Base-by-base conservation (phyloP, 2,113 vertebrate species). In the Hippoglossus stenolepis region DNA sequence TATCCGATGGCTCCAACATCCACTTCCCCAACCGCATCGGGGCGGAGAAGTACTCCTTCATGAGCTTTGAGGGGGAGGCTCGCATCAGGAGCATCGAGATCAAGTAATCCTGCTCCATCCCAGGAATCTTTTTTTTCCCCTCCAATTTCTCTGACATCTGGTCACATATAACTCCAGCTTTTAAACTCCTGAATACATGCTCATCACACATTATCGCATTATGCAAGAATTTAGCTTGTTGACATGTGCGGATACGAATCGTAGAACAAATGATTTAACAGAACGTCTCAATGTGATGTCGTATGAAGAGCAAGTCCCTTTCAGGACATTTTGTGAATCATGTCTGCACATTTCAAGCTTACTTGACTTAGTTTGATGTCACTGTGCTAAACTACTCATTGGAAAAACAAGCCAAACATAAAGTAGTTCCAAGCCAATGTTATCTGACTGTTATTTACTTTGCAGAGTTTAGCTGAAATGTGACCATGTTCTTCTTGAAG, bases 21-120 rank as follows among this genome's bases (percentile, higher is more conserved):
- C 59, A 60, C 74, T 95, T 95, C 81, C 93, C 94, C n/a, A 95
- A 95, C 75, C 93, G 94, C 54, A 62, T 78, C 0, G 92, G 89
- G 0, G 85, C 74, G 0, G 91, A 94, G 26, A 94, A 94, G 77
- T 94, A 93, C 85, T 85, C 69, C 0, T 59, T 75, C 80, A 17
- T 95, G 5, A 74, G 58, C 53, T 80, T 95, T 8, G 73, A 90
- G 0, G 94, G 93, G 0, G 93, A 92, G 0, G 89, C 38, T 63
- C 92, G 87, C 82, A 79, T 95, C 70, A 59, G 0, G 0, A 82
- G 85, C 53, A 0, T 95, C 0, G 77, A 93, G 21, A 87, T 94
- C 65, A 90, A 92, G 38, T 95, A 93, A 81, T 15, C 15, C 7
- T 38, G 3, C 72, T 65, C 31, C 4, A 0, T 49, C 31, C 31